Evolutionary conservation across 2,113 vertebrate species (phyloP).

Genomic region (Cisticola juncidis): DNA sequence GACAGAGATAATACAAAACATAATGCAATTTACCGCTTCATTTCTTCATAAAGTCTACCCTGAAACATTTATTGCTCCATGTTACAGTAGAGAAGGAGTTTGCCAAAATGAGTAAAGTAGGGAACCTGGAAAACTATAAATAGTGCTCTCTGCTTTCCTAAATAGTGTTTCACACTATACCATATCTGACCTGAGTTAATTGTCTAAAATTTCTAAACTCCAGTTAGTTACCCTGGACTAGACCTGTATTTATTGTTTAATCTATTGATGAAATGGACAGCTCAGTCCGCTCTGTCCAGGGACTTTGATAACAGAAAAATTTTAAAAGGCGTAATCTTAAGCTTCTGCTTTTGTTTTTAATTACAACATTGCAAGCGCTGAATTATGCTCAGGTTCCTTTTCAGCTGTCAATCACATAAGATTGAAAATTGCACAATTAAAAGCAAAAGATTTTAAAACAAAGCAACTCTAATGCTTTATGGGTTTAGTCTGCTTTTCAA

Average conservation of each 20-base stretch:
- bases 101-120: neutral
- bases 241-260: neutral
- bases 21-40: constrained; percentile 56
- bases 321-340: neutral
- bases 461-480: neutral
- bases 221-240: neutral
- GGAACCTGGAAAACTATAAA: neutral
- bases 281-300: neutral
- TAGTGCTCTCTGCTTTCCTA: neutral
- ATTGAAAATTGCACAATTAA: neutral
- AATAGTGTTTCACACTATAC: neutral
- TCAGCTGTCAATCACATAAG: neutral
- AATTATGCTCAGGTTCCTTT: neutral
- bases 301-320: neutral
- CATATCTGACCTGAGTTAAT: neutral
- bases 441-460: neutral
- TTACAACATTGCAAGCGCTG: neutral
- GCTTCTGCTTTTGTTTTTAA: neutral
- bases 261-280: neutral
- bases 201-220: neutral
- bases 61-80: constrained; percentile 11
- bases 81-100: neutral
- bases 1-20: constrained; percentile 66
- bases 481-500: neutral
- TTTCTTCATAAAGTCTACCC: constrained; percentile 60